Conservation (phyloP, 2,888 invertebrate genomes). For the Drosophila acutilabella region DNA sequence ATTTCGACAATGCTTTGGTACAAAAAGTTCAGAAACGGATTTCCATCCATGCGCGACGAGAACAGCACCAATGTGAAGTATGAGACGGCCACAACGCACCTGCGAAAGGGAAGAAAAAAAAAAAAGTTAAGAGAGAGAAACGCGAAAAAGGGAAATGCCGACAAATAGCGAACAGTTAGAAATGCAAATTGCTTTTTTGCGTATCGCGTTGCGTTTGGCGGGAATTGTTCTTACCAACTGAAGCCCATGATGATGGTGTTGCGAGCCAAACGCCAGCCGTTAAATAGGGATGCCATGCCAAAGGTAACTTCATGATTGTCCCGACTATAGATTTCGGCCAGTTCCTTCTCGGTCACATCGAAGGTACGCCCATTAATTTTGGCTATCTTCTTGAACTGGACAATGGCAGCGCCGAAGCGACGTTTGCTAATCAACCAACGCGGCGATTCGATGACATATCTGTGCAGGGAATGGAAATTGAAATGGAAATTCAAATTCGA, state of each 20-base stretch:
- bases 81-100: constrained; percentile 86
- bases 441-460: constrained; percentile 88
- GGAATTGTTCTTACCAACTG: constrained; percentile 85
- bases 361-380: constrained; percentile 86
- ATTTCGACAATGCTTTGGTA: constrained; percentile 88
- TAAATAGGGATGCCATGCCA: constrained; percentile 87
- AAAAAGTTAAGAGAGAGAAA: not conserved
- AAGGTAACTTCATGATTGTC: constrained; percentile 84
- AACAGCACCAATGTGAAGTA: constrained; percentile 86
- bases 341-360: constrained; percentile 84
- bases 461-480: constrained; percentile 62
- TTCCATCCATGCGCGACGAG: constrained; percentile 87
- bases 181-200: constrained; percentile 70
- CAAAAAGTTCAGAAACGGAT: constrained; percentile 89
- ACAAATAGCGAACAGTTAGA: constrained; percentile 57
- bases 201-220: not conserved
- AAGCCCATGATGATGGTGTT: constrained; percentile 86
- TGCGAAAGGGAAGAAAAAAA: constrained; percentile 57
- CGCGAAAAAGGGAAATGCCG: constrained; percentile 21
- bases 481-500: constrained; percentile 25
- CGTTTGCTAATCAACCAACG: constrained; percentile 88
- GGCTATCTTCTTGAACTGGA: constrained; percentile 86
- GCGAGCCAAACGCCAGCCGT: constrained; percentile 86
- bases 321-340: constrained; percentile 84
- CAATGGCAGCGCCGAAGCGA: constrained; percentile 85